These are phyloP conservation scores for Zaprionus ornatus DNA, from an alignment of 1,140 invertebrate species.

Conservation along the genomic window DNA sequence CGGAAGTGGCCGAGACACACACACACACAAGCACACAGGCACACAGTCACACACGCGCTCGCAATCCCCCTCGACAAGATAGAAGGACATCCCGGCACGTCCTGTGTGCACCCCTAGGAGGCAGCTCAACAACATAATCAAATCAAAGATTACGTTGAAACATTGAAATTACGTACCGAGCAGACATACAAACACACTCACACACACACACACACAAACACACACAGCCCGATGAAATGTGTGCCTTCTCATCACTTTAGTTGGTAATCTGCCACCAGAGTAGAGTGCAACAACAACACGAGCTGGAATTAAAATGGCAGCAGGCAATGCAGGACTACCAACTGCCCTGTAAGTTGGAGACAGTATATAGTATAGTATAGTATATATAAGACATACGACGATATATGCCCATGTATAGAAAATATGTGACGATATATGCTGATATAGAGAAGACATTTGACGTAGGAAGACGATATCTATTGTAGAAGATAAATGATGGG, in stretches of 20 bases:
- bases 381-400: no score
- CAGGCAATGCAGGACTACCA: not conserved
- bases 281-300: not conserved
- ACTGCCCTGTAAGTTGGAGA: not conserved
- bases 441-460: no score
- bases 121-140: conserved; percentile 79
- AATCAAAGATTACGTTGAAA: conserved; percentile 82
- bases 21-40: conserved; percentile 43
- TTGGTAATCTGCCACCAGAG: conserved; percentile 43
- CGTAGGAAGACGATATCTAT: no score
- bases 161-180: conserved; percentile 77
- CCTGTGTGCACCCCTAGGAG: conserved; percentile 39
- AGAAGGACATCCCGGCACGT: conserved; percentile 41
- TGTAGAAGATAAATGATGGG: no score
- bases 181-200: conserved; percentile 45
- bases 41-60: conserved; percentile 7
- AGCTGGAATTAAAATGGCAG: not conserved
- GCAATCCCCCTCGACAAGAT: not conserved
- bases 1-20: conserved; percentile 71
- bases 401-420: no score
- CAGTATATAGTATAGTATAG: no score
- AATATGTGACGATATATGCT: no score
- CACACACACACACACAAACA: conserved; percentile 30
- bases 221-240: conserved; percentile 32
- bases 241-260: conserved; percentile 49